phyloP scores from a whole-genome alignment of 2,888 invertebrate species.

The Andrena praecox region DNA sequence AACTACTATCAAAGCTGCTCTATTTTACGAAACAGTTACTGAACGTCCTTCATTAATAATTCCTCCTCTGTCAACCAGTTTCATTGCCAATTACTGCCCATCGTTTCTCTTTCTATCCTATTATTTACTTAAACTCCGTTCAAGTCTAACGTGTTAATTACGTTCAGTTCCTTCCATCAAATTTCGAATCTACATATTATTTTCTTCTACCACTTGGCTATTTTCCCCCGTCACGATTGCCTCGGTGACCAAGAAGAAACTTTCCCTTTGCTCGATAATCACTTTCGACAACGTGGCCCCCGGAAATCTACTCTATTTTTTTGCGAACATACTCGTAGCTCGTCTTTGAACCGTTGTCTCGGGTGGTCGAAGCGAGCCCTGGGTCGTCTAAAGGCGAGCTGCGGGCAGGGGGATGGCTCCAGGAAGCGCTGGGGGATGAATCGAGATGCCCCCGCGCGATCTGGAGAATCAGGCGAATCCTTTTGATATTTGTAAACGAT shows the following conservation, averaged over 20 bases:
- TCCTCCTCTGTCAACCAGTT: too few species aligned
- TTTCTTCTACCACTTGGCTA: background rate
- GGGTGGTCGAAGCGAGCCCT: background rate
- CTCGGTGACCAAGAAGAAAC: background rate
- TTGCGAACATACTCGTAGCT: slow-evolving; percentile 24
- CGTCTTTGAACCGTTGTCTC: slow-evolving; percentile 27
- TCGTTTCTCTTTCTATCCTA: too few species aligned
- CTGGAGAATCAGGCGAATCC: slow-evolving; percentile 53
- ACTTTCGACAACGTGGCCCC: slow-evolving; percentile 14
- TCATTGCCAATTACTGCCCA: too few species aligned
- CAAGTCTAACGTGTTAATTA: too few species aligned
- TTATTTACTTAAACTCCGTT: too few species aligned
- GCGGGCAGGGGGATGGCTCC: background rate
- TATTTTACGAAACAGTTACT: too few species aligned
- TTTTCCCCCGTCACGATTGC: background rate
- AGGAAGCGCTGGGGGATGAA: slow-evolving; percentile 23
- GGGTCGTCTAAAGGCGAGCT: slow-evolving; percentile 7
- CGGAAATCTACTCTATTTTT: slow-evolving; percentile 52
- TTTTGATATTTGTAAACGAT: slow-evolving; percentile 75
- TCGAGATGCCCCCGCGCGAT: slow-evolving; percentile 26
- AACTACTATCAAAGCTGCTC: too few species aligned
- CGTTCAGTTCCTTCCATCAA: too few species aligned
- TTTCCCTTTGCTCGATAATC: slow-evolving; percentile 45
- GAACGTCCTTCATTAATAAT: too few species aligned
- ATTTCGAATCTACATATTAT: too few species aligned